Conservation (phyloP, 2,888 invertebrate genomes). For the Theodoxus fluviatilis region DNA sequence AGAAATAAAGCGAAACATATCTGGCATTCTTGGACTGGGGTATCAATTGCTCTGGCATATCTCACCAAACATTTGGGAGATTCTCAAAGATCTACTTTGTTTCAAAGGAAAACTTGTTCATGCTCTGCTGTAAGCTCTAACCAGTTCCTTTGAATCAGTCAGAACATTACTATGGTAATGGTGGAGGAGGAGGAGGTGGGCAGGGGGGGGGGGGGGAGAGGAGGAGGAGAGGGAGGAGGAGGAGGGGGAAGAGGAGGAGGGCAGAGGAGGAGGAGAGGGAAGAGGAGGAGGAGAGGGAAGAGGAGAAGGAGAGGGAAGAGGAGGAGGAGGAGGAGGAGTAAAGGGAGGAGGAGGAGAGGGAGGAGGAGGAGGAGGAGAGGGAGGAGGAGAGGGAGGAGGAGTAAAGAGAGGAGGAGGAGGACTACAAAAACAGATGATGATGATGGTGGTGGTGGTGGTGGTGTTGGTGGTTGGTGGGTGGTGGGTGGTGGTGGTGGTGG, state of each 20-base stretch:
- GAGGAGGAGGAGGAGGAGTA: background rate
- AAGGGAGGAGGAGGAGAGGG: background rate
- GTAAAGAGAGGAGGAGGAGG: background rate
- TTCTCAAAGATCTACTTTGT: background rate
- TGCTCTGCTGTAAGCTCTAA: too few species aligned
- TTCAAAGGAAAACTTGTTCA: constrained; percentile 22
- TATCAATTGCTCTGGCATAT: too few species aligned
- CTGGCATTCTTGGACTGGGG: too few species aligned
- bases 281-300: background rate
- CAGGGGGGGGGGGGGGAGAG: constrained; percentile 19
- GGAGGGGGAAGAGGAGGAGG: background rate
- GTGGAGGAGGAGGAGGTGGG: too few species aligned
- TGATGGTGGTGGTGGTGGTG: background rate
- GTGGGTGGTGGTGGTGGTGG: background rate
- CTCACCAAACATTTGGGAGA: too few species aligned
- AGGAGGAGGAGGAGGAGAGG: background rate
- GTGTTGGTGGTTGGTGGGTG: background rate
- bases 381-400: background rate
- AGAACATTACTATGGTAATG: too few species aligned
- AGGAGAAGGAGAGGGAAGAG: background rate
- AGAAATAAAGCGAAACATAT: too few species aligned
- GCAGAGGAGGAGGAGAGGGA: background rate
- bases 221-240: constrained; percentile 2
- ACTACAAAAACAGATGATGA: background rate
- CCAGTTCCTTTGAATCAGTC: too few species aligned